phyloP scores from a whole-genome alignment of 2,113 vertebrate species.

The Amphilophus citrinellus region DNA sequence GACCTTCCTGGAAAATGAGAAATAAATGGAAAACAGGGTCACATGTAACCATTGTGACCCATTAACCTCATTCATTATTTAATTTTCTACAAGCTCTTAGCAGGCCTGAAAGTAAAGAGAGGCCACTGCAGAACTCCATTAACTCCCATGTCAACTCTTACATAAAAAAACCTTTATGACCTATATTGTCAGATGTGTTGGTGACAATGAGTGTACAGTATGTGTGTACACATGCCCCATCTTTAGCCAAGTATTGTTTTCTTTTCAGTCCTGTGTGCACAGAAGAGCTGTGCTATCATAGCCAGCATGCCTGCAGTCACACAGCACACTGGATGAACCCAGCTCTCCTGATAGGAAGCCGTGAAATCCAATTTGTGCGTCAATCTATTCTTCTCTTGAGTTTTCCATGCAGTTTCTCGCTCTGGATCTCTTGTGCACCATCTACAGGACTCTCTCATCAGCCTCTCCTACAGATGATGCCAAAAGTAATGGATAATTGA shows the following conservation, averaged over 20 bases:
- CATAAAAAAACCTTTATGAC: constrained; percentile 53
- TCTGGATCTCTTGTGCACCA: background rate
- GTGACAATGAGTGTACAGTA: background rate
- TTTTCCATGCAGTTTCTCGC: background rate
- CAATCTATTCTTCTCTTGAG: constrained; percentile 35
- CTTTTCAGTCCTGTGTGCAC: constrained; percentile 26
- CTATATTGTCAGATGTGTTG: constrained; percentile 23
- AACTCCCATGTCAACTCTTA: constrained; percentile 26
- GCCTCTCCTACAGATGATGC: constrained; percentile 18
- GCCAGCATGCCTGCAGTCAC: constrained; percentile 50
- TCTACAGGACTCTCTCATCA: constrained; percentile 15
- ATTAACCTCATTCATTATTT: constrained; percentile 54
- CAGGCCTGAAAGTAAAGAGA: background rate
- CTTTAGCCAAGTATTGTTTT: constrained; percentile 3
- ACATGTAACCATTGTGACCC: constrained; percentile 17
- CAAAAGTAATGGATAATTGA: constrained; percentile 12
- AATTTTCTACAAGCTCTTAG: constrained; percentile 33
- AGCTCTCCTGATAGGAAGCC: constrained; percentile 43
- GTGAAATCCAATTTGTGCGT: constrained; percentile 64
- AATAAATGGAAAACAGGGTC: constrained; percentile 34
- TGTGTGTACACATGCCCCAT: background rate
- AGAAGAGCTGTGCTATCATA: constrained; percentile 32
- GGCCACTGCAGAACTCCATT: background rate
- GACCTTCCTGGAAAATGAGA: background rate
- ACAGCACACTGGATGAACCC: constrained; percentile 33